phyloP scores from a whole-genome alignment of 2,797 vertebrate genomes.

The Sebastes nivosus region DNA sequence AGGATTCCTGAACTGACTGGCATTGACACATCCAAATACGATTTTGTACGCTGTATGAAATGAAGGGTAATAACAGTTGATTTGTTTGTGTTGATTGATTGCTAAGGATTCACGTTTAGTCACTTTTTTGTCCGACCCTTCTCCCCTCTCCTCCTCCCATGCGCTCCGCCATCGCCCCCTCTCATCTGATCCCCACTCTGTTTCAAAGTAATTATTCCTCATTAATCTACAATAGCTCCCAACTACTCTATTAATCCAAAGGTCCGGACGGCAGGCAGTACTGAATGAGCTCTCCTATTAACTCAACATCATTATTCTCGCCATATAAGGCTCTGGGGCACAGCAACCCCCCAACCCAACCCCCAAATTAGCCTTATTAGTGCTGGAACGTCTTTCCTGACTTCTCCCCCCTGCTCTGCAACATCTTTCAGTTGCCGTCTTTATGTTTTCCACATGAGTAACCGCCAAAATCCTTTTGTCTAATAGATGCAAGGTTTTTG shows the following conservation, averaged over 20 bases:
- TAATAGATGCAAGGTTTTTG: neutral
- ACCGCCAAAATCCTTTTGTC: neutral
- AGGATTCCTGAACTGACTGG: neutral
- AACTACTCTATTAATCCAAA: constrained; percentile 68
- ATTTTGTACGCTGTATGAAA: neutral
- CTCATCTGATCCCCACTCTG: constrained; percentile 28
- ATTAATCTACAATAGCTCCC: constrained; percentile 66
- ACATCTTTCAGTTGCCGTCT: neutral
- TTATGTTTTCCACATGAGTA: neutral
- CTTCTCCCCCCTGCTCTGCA: neutral
- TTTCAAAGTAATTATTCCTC: constrained; percentile 71
- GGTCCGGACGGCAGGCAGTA: constrained; percentile 59
- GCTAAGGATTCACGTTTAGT: neutral
- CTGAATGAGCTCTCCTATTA: constrained; percentile 73
- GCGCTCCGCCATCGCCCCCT: neutral
- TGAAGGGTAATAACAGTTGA: neutral
- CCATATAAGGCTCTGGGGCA: constrained; percentile 41
- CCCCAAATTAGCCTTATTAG: constrained; percentile 72
- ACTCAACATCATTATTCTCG: constrained; percentile 74
- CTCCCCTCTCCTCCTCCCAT: neutral
- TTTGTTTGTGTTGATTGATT: neutral
- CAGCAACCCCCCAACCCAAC: constrained; percentile 20
- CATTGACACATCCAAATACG: neutral
- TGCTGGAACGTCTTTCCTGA: constrained; percentile 14
- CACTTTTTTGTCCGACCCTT: neutral